These are phyloP conservation scores for Procambarus clarkii DNA, from an alignment of 1,140 invertebrate species.

Conservation along the genomic window DNA sequence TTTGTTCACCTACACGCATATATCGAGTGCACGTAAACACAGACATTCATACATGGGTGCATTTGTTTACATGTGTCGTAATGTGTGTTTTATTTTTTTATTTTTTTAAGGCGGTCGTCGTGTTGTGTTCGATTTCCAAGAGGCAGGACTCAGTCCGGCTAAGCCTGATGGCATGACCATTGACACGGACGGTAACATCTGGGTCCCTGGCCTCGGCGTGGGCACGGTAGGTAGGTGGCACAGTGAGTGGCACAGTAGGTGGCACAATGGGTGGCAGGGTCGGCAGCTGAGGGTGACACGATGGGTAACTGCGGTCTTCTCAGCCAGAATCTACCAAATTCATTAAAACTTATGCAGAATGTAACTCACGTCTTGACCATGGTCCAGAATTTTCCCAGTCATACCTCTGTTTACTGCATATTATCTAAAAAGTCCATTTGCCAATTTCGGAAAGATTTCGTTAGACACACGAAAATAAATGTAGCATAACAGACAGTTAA, in stretches of 20 bases:
- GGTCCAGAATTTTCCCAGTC: no score
- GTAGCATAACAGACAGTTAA: no score
- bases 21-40: no score
- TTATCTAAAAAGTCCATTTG: no score
- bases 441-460: no score
- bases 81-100: not conserved
- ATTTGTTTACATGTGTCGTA: not conserved
- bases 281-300: not conserved
- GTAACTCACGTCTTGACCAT: no score
- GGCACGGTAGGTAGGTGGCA: not conserved
- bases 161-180: conserved; percentile 11
- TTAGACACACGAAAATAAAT: no score
- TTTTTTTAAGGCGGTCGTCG: not conserved
- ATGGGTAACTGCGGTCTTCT: not conserved
- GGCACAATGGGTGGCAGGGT: not conserved
- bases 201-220: not conserved
- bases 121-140: not conserved
- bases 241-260: no score
- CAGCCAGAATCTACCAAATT: no score
- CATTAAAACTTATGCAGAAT: no score
- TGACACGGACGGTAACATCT: conserved; percentile 6
- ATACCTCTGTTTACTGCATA: no score
- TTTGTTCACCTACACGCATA: not conserved
- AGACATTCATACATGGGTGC: not conserved
- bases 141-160: not conserved